These are phyloP conservation scores for Balaenoptera acutorostrata DNA, from an alignment of 2,113 vertebrate genomes.

Conservation along the genomic window DNA sequence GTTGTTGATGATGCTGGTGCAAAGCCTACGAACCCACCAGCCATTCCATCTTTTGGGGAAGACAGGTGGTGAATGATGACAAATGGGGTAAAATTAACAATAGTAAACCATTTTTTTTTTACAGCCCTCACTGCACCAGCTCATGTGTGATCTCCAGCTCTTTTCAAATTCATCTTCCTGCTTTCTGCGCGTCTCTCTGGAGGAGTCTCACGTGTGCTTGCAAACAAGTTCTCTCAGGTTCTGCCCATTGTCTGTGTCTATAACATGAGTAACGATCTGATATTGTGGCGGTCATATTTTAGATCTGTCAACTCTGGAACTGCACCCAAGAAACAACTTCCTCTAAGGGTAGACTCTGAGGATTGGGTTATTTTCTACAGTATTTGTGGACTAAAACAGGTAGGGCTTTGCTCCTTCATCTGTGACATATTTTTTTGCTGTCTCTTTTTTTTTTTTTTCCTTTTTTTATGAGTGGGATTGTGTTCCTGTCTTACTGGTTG, in stretches of 20 bases:
- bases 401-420: background rate
- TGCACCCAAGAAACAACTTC: background rate
- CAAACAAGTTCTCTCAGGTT: background rate
- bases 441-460: too few relatives aligned
- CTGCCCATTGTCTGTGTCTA: background rate
- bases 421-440: too few relatives aligned
- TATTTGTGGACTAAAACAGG: background rate
- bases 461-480: too few relatives aligned
- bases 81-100: background rate
- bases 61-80: background rate
- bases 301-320: background rate
- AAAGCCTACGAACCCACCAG: background rate
- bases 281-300: background rate
- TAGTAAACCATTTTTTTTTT: background rate
- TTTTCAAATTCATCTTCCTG: background rate
- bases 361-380: background rate
- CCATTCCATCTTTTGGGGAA: background rate
- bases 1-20: background rate
- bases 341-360: background rate
- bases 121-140: background rate
- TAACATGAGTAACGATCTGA: background rate
- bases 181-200: background rate
- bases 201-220: background rate
- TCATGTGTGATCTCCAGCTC: background rate
- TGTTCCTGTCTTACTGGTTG: too few relatives aligned